Evolutionary conservation across 2,888 invertebrate species (phyloP), one percentile per base, ranked within the genome.

Genomic region (Autographa gamma): DNA sequence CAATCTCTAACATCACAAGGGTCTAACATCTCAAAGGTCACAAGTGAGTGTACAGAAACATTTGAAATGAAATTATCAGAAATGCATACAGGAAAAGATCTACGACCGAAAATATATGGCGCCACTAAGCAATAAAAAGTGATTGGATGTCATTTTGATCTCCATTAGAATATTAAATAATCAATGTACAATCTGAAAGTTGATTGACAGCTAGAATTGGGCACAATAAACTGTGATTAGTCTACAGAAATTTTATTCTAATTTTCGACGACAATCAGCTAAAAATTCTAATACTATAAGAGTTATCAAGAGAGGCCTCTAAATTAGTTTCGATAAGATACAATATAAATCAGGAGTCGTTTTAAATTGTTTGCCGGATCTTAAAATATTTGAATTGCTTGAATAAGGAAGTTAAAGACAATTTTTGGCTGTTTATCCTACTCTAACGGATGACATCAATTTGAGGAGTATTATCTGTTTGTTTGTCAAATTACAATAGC

Each of bases 271-370:
- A 38, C 18, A 65, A 63, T 63, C 31, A 59, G 38, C 48, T 14
- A 43, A 16, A 16, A 6, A 6, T 14, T 43, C 43, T 34, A 43
- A 43, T 43, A 43, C 14, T 43, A 34, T 43, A 43, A 48, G 74
- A 83, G 81, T 81, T 77, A 80, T 75, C 83, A 66, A 60, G 72
- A 63, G 60, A 71, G 72, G 73, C 69, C 68, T 63, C 63, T 56
- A 41, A 69, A 78, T 71, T 69, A 66, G 59, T 41, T 32, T 34
- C 38, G 77, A 82, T 82, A 82, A 82, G 81, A 76, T 79, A 81
- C 52, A 66, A 62, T 38, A 69, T 64, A 63, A 74, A 80, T 80
- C 76, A 41, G 38, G 7, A n/a, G 62, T 63, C 60, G 31, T 54
- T 62, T 54, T 63, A 34, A 71, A 16, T 43, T 5, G 48, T n/a